Conservation (phyloP, 2,888 invertebrate genomes). For the Pollenia griseotomentosa region DNA sequence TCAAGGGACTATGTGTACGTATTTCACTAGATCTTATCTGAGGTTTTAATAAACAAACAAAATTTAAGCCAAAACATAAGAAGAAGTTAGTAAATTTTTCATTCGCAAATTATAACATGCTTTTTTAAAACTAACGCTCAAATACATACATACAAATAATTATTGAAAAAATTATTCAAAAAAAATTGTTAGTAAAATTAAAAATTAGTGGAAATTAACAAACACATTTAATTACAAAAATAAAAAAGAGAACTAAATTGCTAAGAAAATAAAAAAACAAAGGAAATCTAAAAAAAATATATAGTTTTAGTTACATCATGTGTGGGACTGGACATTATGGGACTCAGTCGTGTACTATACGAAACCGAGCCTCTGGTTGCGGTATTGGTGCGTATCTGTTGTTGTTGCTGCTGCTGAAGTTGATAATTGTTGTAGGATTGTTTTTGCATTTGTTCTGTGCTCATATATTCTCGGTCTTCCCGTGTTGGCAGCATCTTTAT, state of each 20-base stretch:
- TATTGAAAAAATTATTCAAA: background rate
- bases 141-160: slow-evolving; percentile 14
- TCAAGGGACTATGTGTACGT: slow-evolving; percentile 83
- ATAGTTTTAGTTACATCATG: slow-evolving; percentile 83
- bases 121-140: slow-evolving; percentile 36
- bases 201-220: slow-evolving; percentile 43
- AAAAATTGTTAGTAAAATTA: slow-evolving; percentile 22
- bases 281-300: slow-evolving; percentile 57
- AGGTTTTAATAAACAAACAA: slow-evolving; percentile 49
- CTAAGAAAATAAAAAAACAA: slow-evolving; percentile 39
- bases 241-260: slow-evolving; percentile 42
- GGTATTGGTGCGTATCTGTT: slow-evolving; percentile 74
- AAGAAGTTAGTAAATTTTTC: slow-evolving; percentile 53
- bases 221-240: slow-evolving; percentile 30
- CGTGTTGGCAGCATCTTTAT: slow-evolving; percentile 81
- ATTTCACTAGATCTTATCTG: slow-evolving; percentile 83
- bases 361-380: slow-evolving; percentile 73
- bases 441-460: slow-evolving; percentile 68
- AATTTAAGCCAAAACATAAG: slow-evolving; percentile 48
- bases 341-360: slow-evolving; percentile 78
- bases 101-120: slow-evolving; percentile 25
- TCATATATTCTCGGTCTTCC: slow-evolving; percentile 80
- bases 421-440: slow-evolving; percentile 70
- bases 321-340: slow-evolving; percentile 83
- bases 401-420: slow-evolving; percentile 73